Evolutionary conservation across 2,113 vertebrate genomes (phyloP).

Genomic region (Phylloscopus trochiloides): DNA sequence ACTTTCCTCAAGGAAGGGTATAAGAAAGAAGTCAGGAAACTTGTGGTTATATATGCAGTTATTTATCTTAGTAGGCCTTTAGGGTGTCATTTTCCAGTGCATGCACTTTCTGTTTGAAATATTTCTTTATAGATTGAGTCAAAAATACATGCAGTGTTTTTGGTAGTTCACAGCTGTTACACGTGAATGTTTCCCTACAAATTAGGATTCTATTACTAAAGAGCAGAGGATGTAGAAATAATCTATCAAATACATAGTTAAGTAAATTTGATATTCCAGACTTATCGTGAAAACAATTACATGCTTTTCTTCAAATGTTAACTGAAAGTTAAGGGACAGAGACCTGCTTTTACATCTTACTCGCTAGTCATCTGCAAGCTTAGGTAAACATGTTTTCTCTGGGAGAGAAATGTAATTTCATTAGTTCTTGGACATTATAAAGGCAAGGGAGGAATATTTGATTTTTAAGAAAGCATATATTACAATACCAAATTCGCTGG

Average conservation of each 20-base stretch:
- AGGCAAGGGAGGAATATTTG: background rate
- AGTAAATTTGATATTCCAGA: background rate
- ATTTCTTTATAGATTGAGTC: background rate
- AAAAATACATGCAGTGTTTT: background rate
- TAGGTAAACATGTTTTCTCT: background rate
- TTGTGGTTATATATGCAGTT: background rate
- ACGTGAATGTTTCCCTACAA: background rate
- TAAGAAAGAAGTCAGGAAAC: background rate
- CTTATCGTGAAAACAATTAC: background rate
- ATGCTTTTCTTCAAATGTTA: background rate
- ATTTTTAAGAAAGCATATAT: background rate
- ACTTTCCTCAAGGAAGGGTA: background rate
- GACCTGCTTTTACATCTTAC: background rate
- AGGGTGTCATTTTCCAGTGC: background rate
- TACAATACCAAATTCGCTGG: background rate
- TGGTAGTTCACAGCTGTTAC: background rate
- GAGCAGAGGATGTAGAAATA: background rate
- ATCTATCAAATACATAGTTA: background rate
- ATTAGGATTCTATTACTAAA: background rate
- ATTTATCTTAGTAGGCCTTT: background rate
- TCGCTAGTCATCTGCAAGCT: background rate
- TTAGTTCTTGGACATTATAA: background rate
- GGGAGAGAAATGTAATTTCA: background rate
- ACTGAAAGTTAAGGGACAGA: background rate
- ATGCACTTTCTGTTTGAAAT: background rate